Base-by-base conservation (phyloP, 2,888 invertebrate genomes). In the Gonocerus acuteangulatus region DNA sequence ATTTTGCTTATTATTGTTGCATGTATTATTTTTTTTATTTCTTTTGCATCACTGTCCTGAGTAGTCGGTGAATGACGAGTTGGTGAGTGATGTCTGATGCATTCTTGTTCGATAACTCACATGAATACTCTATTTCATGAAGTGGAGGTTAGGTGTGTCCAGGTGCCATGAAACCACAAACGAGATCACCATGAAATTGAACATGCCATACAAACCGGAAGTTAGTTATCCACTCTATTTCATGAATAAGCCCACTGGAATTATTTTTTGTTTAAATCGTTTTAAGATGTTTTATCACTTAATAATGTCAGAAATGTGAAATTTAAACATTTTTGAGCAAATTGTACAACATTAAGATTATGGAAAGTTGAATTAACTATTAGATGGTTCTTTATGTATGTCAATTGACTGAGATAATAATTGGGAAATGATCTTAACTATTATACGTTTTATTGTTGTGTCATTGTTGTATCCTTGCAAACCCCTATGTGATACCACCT, bases 391-490 rank as follows among this genome's bases (percentile, higher is more conserved):
- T 63, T 51, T 51, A 61, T 61, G 63, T 61, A 59, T 52, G 64
- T 64, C 64, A 64, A 64, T 64, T 64, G 64, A 64, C 64, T 64
- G 64, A 64, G 64, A 64, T 64, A 64, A 64, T 64, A 64, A 64
- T 64, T 64, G 64, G 64, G 64, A 64, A 64, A 62, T 64, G 64
- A 64, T 62, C 63, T 51, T 18, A 51, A 27, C 27, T 64, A 64
- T 56, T 64, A 58, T 59, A 62, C 59, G 64, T 62, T 62, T 49
- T 42, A 64, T 64, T 56, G 64, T 62, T 64, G 64, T 64, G 64
- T 64, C 61, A 64, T 64, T 64, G 64, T 64, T 64, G 62, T 62
- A 48, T 48, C 61, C 59, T 58, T 48, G 64, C 64, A 62, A 62
- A 60, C 49, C 58, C 64, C 64, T 62, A 51, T 51, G 51, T 51